phyloP scores from a whole-genome alignment of 2,113 vertebrate species.

The Reinhardtius hippoglossoides region DNA sequence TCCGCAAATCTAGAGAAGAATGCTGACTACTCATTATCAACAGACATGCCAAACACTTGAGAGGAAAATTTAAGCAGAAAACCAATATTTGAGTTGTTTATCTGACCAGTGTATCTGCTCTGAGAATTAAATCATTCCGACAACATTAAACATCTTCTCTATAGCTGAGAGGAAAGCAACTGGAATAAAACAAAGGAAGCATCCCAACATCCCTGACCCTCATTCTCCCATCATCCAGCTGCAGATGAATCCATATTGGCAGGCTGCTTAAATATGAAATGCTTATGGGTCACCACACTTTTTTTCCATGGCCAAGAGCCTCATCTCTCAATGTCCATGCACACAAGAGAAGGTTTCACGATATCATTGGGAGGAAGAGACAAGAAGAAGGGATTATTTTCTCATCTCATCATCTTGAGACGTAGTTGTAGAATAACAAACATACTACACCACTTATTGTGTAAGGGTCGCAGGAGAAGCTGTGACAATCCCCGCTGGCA shows the following conservation, averaged over 20 bases:
- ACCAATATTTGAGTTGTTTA: neutral
- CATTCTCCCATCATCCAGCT: slow-evolving; percentile 30
- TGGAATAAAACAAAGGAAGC: slow-evolving; percentile 16
- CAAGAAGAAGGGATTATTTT: slow-evolving; percentile 4
- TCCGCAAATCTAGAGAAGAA: neutral
- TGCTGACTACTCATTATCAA: too few relatives aligned
- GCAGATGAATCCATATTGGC: slow-evolving; percentile 52
- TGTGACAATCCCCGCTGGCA: too few relatives aligned
- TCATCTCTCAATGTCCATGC: slow-evolving; percentile 20
- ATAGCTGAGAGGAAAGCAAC: neutral
- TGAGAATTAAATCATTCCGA: slow-evolving; percentile 6
- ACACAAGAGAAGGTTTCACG: slow-evolving; percentile 9
- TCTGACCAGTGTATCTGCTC: slow-evolving; percentile 8
- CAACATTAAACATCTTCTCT: neutral
- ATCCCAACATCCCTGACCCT: slow-evolving; percentile 27
- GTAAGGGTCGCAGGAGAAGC: neutral
- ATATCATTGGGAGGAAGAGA: slow-evolving; percentile 6
- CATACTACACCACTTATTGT: neutral
- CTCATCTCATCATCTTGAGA: slow-evolving; percentile 6
- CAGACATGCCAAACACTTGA: too few relatives aligned
- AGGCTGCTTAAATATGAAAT: slow-evolving; percentile 59
- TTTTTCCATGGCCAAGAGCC: slow-evolving; percentile 12
- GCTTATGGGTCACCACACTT: slow-evolving; percentile 37
- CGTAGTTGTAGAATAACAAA: slow-evolving; percentile 1
- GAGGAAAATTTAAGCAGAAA: too few relatives aligned